A percentile compares a stretch with the other conserved stretches of the same genome.
phyloP scores from a whole-genome alignment of 2,113 vertebrate species.

The Coryphaenoides rupestris region DNA sequence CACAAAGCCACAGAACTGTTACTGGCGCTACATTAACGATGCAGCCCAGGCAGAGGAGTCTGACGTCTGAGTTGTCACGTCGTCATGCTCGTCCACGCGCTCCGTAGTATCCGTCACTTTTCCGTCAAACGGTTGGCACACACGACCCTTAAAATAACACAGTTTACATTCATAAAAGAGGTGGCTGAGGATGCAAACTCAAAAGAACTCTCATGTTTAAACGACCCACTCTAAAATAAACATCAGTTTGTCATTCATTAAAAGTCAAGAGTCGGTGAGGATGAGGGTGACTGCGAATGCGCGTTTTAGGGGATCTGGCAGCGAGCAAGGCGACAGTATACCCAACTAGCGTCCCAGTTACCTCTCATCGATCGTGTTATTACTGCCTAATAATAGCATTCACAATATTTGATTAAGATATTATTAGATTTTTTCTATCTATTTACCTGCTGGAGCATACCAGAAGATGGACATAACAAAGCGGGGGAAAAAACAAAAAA shows the following conservation, averaged over 20 bases:
- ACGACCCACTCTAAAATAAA: no score
- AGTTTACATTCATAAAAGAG: constrained; percentile 94
- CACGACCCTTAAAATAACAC: constrained; percentile 87
- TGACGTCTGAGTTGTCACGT: constrained; percentile 81
- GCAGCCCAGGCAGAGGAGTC: constrained; percentile 87
- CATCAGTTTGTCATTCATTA: no score
- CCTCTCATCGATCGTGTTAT: no score
- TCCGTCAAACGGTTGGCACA: constrained; percentile 90
- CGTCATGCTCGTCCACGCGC: constrained; percentile 88
- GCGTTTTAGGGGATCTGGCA: no score
- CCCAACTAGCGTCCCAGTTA: no score
- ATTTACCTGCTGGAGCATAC: no score
- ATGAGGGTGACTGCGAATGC: no score
- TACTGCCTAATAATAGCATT: no score
- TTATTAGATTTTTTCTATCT: constrained; percentile 52
- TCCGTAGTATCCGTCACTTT: constrained; percentile 45
- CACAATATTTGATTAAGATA: constrained; percentile 69
- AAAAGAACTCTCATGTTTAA: no score
- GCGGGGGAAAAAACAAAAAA: constrained; percentile 29
- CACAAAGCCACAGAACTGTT: constrained; percentile 85
- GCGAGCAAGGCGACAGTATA: constrained; percentile 66
- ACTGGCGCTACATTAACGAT: constrained; percentile 84
- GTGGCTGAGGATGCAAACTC: no score
- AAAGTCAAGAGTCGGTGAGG: no score
- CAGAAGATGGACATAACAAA: constrained; percentile 68